phyloP scores from a whole-genome alignment of 2,888 invertebrate species.

The Diplolepis rosae region DNA sequence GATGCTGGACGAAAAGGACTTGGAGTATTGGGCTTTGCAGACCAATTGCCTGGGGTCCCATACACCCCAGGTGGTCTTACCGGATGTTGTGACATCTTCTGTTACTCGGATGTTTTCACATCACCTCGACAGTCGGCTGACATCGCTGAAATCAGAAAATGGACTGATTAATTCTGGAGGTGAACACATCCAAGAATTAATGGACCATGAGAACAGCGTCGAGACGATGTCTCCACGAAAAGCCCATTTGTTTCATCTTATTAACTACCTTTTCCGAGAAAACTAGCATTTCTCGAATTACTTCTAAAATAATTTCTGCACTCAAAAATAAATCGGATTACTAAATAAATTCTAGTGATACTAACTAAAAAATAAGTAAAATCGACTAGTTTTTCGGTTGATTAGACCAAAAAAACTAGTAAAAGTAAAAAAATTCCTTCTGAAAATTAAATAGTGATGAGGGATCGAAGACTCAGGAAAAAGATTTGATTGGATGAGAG shows the following conservation, averaged over 20 bases:
- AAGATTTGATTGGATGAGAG: too few relatives aligned
- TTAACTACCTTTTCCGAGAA: neutral
- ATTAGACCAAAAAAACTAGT: too few relatives aligned
- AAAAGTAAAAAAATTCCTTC: too few relatives aligned
- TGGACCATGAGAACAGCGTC: neutral
- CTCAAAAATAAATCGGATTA: too few relatives aligned
- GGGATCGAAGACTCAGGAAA: too few relatives aligned
- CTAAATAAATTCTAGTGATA: too few relatives aligned
- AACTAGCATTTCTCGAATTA: neutral
- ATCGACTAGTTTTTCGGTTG: too few relatives aligned
- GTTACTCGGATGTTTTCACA: constrained; percentile 43
- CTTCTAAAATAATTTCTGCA: too few relatives aligned
- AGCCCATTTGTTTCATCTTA: neutral
- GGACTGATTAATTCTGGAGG: neutral
- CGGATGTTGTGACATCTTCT: constrained; percentile 66
- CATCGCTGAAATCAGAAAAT: constrained; percentile 53
- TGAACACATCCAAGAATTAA: neutral
- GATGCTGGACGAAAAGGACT: constrained; percentile 84
- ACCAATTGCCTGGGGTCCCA: constrained; percentile 59
- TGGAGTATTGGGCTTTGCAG: constrained; percentile 75
- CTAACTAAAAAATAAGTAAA: too few relatives aligned
- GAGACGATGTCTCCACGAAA: constrained; percentile 25
- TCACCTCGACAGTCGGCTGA: constrained; percentile 38
- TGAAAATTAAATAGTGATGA: too few relatives aligned
- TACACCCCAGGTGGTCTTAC: constrained; percentile 47